These are phyloP conservation scores for Blera fallax DNA, from an alignment of 2,888 invertebrate genomes.

Conservation along the genomic window DNA sequence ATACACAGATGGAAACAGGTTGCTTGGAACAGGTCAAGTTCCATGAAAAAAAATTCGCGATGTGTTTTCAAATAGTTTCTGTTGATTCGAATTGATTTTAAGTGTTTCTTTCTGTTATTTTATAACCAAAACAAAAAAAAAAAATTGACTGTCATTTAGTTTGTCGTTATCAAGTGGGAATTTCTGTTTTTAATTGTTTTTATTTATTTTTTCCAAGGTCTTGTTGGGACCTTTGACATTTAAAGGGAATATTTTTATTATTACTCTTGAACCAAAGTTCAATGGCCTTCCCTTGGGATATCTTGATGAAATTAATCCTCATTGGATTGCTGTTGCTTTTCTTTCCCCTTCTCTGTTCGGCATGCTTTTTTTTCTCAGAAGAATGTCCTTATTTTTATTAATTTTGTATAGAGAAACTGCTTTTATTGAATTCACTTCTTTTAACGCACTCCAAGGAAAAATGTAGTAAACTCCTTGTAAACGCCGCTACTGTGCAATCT, in stretches of 20 bases:
- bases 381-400: too few species aligned
- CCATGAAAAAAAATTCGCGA: background rate
- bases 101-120: background rate
- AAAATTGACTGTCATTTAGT: background rate
- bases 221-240: background rate
- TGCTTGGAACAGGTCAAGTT: background rate
- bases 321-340: too few species aligned
- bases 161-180: background rate
- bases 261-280: too few species aligned
- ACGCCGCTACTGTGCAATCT: too few species aligned
- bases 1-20: background rate
- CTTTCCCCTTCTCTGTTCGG: too few species aligned
- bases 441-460: too few species aligned
- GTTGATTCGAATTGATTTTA: background rate
- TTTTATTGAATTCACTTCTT: too few species aligned
- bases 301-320: too few species aligned
- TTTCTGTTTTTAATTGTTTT: background rate
- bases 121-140: background rate
- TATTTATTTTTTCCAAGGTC: background rate
- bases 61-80: background rate
- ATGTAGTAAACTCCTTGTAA: too few species aligned
- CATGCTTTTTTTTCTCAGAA: too few species aligned
- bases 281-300: background rate
- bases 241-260: background rate
- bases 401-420: too few species aligned